Evolutionary conservation across 1,140 invertebrate genomes (phyloP), one percentile per base, ranked within the genome.

Genomic region (Nylanderia fulva): DNA sequence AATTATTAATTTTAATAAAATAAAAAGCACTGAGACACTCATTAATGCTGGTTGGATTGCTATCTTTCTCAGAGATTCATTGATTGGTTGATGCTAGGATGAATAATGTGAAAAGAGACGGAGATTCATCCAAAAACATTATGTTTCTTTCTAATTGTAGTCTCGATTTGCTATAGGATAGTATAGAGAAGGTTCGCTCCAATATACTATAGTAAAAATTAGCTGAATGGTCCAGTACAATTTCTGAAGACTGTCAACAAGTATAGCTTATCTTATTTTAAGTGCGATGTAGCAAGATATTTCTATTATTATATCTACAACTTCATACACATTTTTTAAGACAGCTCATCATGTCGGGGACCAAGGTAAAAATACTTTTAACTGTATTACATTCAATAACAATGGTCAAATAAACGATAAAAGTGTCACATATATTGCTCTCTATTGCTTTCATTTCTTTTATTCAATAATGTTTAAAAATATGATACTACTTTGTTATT

Each of bases 271-370:
- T 76, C 74, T 63, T 42, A 29, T 54, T 24, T 60, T 36, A 61
- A n/a, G 2, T 63, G 36, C 24, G 18, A 76, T 76, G 56, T 63
- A 45, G 74, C 15, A 4, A 48, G 39, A 63, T 76, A 63, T 63
- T 1, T 33, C 29, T 33, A 33, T 33, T 33, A 33, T 33, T 33
- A 33, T 63, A 76, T 39, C 9, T 29, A 21, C 18, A 21, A 0
- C 24, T 60, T 2, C 15, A 48, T 21, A 27, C 15, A 27, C 29
- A 21, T 33, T 39, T 58, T 76, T 36, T 29, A 21, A 71, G 15
- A 9, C 33, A 5, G 29, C n/a, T 69, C 52, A 18, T 61, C 68
- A 84, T 84, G 80, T 63, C 80, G 33, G 15, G 21, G 29, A 60
- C 39, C 33, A 84, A 84, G 68, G 80, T 84, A 76, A 7, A 24